A percentile compares a stretch with the other conserved stretches of the same genome.
These are phyloP conservation scores for Hylomyscus alleni DNA, from an alignment of 2,797 vertebrate genomes.

Conservation along the genomic window DNA sequence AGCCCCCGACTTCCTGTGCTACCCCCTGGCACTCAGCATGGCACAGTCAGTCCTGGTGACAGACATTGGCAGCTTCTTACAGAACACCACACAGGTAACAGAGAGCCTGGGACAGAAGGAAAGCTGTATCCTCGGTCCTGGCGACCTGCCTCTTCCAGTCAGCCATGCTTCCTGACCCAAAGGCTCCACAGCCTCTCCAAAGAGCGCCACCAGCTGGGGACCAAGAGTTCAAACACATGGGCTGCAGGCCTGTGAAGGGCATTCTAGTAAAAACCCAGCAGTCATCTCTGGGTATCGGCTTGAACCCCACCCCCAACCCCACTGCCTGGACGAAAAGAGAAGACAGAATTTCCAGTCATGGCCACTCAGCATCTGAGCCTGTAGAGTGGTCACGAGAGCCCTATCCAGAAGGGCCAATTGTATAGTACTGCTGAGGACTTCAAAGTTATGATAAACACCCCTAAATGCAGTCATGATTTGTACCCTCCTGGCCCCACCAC, in stretches of 20 bases:
- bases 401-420: not conserved
- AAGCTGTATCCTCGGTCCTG: not conserved
- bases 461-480: not conserved
- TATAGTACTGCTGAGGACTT: not conserved
- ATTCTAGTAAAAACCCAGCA: not conserved
- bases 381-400: fast-evolving
- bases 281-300: not conserved
- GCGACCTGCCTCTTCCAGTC: not conserved
- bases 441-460: not conserved
- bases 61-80: not conserved
- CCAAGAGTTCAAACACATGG: not conserved
- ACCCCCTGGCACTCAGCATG: not conserved
- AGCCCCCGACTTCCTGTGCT: not conserved
- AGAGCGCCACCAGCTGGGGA: not conserved
- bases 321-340: not conserved
- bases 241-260: not conserved
- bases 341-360: not conserved
- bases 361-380: too few relatives aligned
- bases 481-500: not conserved
- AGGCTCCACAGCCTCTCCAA: not conserved
- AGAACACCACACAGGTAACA: too few relatives aligned
- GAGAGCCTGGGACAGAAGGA: not conserved
- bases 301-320: not conserved
- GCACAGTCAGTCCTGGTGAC: not conserved
- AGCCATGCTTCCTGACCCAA: not conserved